These are phyloP conservation scores for Hypothenemus hampei DNA, from an alignment of 1,140 invertebrate genomes.

Conservation along the genomic window DNA sequence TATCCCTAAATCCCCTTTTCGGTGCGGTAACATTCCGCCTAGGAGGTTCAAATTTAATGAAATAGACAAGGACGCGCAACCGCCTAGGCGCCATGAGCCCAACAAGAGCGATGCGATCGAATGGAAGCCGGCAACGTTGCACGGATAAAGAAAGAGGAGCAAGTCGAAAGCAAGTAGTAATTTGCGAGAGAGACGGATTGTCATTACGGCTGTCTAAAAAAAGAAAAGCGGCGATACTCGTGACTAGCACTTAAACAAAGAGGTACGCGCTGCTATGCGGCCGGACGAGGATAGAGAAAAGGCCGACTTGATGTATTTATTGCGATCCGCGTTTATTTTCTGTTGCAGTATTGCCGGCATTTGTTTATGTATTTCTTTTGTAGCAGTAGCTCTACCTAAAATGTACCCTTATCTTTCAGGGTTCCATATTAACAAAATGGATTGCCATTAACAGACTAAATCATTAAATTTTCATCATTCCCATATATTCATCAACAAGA, in stretches of 20 bases:
- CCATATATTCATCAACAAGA: no score
- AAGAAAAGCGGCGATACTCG: slow-evolving; percentile 25
- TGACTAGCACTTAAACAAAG: slow-evolving; percentile 29
- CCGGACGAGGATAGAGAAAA: slow-evolving; percentile 19
- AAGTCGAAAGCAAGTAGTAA: slow-evolving; percentile 25
- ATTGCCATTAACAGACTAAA: no score
- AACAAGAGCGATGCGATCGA: slow-evolving; percentile 2
- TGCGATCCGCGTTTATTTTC: slow-evolving; percentile 28
- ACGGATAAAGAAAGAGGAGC: slow-evolving; percentile 21
- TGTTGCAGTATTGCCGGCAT: slow-evolving; percentile 26
- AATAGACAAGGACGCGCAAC: slow-evolving; percentile 8
- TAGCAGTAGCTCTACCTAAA: no score
- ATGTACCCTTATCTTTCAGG: no score
- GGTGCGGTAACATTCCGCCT: slow-evolving; percentile 25
- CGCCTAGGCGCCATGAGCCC: neutral
- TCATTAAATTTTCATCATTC: no score
- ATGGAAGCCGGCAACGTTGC: slow-evolving; percentile 13
- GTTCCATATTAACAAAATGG: no score
- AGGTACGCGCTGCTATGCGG: slow-evolving; percentile 22
- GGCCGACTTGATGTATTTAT: slow-evolving; percentile 26
- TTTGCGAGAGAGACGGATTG: slow-evolving; percentile 29
- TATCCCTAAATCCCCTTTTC: slow-evolving; percentile 28
- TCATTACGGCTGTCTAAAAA: slow-evolving; percentile 23
- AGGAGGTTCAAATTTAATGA: slow-evolving; percentile 23
- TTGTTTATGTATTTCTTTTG: slow-evolving; percentile 32